Base-by-base conservation (phyloP, 1,140 invertebrate genomes). In the Cyphomyrmex costatus region DNA sequence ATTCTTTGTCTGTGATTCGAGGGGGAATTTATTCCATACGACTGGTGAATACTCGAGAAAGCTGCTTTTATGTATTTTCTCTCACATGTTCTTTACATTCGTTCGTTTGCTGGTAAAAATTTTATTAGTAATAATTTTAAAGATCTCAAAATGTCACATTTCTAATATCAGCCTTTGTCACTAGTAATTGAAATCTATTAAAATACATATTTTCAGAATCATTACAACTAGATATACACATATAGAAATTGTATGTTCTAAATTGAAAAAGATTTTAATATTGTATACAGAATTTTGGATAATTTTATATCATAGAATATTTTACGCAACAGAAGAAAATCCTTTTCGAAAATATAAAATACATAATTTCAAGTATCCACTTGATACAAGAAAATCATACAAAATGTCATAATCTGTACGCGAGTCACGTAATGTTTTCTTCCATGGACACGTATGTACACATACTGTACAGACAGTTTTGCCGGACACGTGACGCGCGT, bases 1-100 rank as follows among this genome's bases (percentile, higher is more conserved):
- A n/a, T n/a, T 65, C 61, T 79, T 79, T 79, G 42, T 71, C 33
- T 73, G 36, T 58, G 66, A 82, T 82, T 58, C 33, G 12, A 82
- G 30, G 8, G 66, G 46, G 51, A 82, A 82, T 73, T 82, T 82
- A 82, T 73, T 82, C 51, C 19, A 51, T 58, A 36, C 10, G 5
- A n/a, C 21, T 6, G 51, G 33, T 14, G 19, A 82, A 82, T 82
- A 58, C 12, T 19, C 30, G 46, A 56, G 63, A 33, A 73, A 82
- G 33, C 24, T 73, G 36, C 36, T 60, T 30, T 49, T n/a, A 42
- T 3, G 8, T 65, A 19, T 65, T 65, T n/a, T 33, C 19, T 53
- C 10, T 24, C n/a, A 51, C 7, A 24, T 63, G 2, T 68, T 68
- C 33, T 5, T 14, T 24, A 70, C 10, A 10, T 58, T 49, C 60